Evolutionary conservation across 2,113 vertebrate genomes (phyloP).

Genomic region (Poecile atricapillus): DNA sequence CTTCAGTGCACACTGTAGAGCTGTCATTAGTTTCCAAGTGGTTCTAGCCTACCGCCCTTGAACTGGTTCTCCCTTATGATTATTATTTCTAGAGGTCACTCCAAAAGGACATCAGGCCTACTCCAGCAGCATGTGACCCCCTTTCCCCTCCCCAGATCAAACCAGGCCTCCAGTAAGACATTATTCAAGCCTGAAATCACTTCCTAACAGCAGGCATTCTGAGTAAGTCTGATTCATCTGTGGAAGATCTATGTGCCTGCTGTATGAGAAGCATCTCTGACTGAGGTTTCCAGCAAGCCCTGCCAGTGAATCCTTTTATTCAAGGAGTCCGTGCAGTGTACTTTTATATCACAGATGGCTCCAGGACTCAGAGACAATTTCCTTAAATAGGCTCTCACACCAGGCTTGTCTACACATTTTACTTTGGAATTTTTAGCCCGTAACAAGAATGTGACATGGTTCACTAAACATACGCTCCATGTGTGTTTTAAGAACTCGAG

Average conservation of each 20-base stretch:
- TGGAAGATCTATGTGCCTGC: conserved; percentile 52
- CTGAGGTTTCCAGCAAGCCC: conserved; percentile 53
- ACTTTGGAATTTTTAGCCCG: conserved; percentile 42
- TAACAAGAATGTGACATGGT: conserved; percentile 42
- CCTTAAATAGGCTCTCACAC: conserved; percentile 56
- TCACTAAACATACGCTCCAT: not conserved
- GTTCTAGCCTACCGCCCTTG: conserved; percentile 27
- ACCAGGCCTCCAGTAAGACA: conserved; percentile 78
- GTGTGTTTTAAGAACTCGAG: not conserved
- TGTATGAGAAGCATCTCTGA: conserved; percentile 34
- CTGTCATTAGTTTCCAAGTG: conserved; percentile 61
- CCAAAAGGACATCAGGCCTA: conserved; percentile 43
- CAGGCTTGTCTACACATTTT: conserved; percentile 39
- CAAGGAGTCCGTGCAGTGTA: conserved; percentile 22
- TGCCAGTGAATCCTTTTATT: conserved; percentile 62
- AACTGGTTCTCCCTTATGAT: conserved; percentile 18
- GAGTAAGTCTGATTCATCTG: conserved; percentile 66
- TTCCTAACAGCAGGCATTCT: conserved; percentile 61
- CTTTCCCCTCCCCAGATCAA: conserved; percentile 69
- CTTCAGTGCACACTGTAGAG: conserved; percentile 2
- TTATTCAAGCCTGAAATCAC: conserved; percentile 84
- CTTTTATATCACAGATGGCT: conserved; percentile 61
- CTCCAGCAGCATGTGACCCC: conserved; percentile 71
- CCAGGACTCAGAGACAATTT: conserved; percentile 38
- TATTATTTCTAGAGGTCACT: conserved; percentile 70